Percentiles rank a stretch among this genome's conserved stretches.
Conservation (phyloP, 2,888 invertebrate species). For the Melinaea menophilus region DNA sequence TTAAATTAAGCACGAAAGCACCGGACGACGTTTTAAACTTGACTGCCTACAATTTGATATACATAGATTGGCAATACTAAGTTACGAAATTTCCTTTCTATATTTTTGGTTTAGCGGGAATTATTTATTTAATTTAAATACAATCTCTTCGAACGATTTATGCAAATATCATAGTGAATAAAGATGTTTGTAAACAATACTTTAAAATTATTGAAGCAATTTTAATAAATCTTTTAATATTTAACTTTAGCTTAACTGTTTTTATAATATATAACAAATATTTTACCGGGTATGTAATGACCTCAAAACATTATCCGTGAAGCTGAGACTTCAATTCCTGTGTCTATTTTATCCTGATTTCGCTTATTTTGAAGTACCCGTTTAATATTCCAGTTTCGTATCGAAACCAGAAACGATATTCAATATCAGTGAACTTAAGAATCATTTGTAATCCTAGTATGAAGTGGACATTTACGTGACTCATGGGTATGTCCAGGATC, state of each 20-base stretch:
- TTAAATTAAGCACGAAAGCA: slow-evolving; percentile 35
- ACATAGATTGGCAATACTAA: slow-evolving; percentile 24
- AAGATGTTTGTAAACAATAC: no score
- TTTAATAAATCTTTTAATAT: no score
- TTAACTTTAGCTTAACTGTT: no score
- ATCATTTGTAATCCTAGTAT: slow-evolving; percentile 46
- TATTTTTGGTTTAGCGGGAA: not conserved
- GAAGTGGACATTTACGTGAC: slow-evolving; percentile 37
- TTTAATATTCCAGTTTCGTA: slow-evolving; percentile 22
- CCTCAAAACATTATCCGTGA: not conserved
- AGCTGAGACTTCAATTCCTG: not conserved
- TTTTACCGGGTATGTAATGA: no score
- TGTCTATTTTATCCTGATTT: not conserved
- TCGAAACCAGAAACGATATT: slow-evolving; percentile 25
- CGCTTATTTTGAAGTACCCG: slow-evolving; percentile 10
- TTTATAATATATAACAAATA: no score
- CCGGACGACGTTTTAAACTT: slow-evolving; percentile 35
- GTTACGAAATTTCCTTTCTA: slow-evolving; percentile 15
- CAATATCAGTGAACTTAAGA: slow-evolving; percentile 32
- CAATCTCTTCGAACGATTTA: no score
- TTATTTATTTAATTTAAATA: no score
- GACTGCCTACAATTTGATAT: slow-evolving; percentile 39
- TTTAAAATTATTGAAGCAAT: no score
- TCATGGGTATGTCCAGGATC: slow-evolving; percentile 43
- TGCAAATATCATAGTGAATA: no score